Conservation (phyloP, 1,140 invertebrate species). For the Ruditapes philippinarum region DNA sequence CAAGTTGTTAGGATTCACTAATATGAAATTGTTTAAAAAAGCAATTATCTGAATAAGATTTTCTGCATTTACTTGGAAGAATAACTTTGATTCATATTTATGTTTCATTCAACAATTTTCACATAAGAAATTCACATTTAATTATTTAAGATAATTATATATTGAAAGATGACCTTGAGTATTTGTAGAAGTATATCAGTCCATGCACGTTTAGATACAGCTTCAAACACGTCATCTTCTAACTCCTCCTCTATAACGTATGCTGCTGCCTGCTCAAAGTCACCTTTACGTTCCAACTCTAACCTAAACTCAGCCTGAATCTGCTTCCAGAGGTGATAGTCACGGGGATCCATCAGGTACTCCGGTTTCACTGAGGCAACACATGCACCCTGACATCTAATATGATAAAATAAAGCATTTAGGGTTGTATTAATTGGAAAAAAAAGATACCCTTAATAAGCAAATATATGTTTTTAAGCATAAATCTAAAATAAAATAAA, state of each 20-base stretch:
- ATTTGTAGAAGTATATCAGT: slow-evolving; percentile 86
- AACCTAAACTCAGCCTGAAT: slow-evolving; percentile 78
- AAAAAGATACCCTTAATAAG: too few species aligned
- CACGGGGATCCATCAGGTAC: slow-evolving; percentile 84
- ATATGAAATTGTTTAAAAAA: too few species aligned
- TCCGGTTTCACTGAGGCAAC: slow-evolving; percentile 85
- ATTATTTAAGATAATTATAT: too few species aligned
- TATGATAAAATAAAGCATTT: background rate
- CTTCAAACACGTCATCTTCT: slow-evolving; percentile 85
- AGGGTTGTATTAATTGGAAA: too few species aligned
- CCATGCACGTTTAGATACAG: slow-evolving; percentile 86
- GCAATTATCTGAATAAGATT: too few species aligned
- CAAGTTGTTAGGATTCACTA: too few species aligned
- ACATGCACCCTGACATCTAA: slow-evolving; percentile 85
- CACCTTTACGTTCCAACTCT: slow-evolving; percentile 74
- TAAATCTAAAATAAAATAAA: too few species aligned
- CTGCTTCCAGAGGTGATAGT: slow-evolving; percentile 85
- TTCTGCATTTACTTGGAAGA: too few species aligned
- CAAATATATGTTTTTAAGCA: too few species aligned
- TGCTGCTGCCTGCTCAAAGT: slow-evolving; percentile 66
- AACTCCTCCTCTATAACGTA: slow-evolving; percentile 76
- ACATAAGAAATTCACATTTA: too few species aligned
- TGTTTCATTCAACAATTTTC: too few species aligned
- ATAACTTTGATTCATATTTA: too few species aligned
- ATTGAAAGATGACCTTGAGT: slow-evolving; percentile 83